Base-by-base conservation (phyloP, 2,888 invertebrate genomes). In the Zelleria hepariella region DNA sequence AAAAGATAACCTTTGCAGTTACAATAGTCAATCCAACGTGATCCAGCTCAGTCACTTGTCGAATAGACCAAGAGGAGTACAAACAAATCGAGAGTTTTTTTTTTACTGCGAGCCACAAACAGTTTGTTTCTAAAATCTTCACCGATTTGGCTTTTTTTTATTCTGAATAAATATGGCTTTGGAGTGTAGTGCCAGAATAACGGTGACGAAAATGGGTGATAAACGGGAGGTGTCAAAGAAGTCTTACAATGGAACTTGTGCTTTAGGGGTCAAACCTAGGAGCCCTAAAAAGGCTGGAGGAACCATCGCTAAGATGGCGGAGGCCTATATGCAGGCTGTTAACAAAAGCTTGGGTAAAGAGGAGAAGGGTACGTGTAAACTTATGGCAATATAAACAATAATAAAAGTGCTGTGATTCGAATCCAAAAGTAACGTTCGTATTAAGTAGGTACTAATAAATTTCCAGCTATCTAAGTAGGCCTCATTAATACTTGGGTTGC, bases 291-390 rank as follows among this genome's bases (percentile, higher is more conserved):
- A 68, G 57, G 65, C 68, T 0, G 74, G 75, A n/a, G 76, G 80
- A 0, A 68, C 78, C 0, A 83, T 87, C 57, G 80, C 84, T 18
- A 72, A 77, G 62, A 83, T 72, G 65, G 85, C 86, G 2, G 79
- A 81, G 61, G 85, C 80, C 1, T 86, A 87, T 66, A 71, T 87
- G 62, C 71, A 82, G 61, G 86, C 86, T 10, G 86, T 86, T 10
- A 74, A 65, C 61, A 68, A 78, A 62, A 86, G 86, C 61, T 74
- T 72, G 47, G 74, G 78, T 27, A 62, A 70, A 2, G 66, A 69
- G 5, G 61, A 64, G 0, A 66, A 70, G 68, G 78, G 80, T 77
- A 71, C 49, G 64, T 60, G 23, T 23, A 10, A 15, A n/a, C n/a
- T n/a, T n/a, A n/a, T n/a, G n/a, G n/a, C n/a, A n/a, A n/a, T n/a